Percentiles rank a stretch among this genome's conserved stretches.
Conservation (phyloP, 2,113 vertebrate species). For the Notarius lentiginosus region DNA sequence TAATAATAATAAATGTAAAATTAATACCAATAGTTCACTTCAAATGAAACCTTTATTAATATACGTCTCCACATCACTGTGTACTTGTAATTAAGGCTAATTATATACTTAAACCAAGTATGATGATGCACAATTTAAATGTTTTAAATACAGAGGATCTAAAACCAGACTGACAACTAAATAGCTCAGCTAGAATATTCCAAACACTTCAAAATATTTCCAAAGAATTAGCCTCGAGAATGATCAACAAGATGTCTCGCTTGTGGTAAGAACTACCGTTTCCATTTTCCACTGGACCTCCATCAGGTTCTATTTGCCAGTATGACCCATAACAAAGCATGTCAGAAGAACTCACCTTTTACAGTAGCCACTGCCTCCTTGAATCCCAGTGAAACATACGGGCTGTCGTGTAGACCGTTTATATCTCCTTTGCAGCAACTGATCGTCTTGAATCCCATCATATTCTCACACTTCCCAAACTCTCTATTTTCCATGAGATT, state of each 20-base stretch:
- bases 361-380: slow-evolving; percentile 85
- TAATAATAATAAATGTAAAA: not conserved
- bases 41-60: too few relatives aligned
- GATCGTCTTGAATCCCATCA: slow-evolving; percentile 71
- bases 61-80: not conserved
- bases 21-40: not conserved
- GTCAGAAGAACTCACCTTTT: slow-evolving; percentile 83
- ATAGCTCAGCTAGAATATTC: not conserved
- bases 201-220: not conserved
- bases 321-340: not conserved
- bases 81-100: not conserved
- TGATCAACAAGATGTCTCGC: not conserved
- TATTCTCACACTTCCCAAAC: slow-evolving; percentile 67
- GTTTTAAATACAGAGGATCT: not conserved
- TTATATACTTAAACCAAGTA: not conserved
- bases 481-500: slow-evolving; percentile 83
- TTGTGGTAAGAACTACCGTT: not conserved
- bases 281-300: not conserved
- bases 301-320: not conserved
- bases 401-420: slow-evolving; percentile 73
- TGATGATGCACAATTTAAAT: not conserved
- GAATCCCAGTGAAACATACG: slow-evolving; percentile 89
- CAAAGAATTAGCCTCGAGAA: not conserved
- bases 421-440: slow-evolving; percentile 80
- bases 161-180: not conserved